These are phyloP conservation scores for Unio delphinus DNA, from an alignment of 2,888 invertebrate genomes.

Conservation along the genomic window DNA sequence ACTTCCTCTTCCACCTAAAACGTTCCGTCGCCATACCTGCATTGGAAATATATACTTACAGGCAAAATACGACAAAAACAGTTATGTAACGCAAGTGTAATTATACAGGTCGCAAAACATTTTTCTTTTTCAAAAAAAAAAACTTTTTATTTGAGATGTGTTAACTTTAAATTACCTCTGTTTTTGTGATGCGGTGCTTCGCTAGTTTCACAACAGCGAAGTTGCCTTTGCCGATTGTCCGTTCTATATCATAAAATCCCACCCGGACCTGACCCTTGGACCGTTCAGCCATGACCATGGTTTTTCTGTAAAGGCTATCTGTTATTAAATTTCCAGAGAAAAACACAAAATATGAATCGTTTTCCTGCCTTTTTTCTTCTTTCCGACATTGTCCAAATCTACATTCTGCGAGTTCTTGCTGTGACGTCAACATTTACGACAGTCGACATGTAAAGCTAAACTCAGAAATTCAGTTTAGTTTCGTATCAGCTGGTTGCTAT, in stretches of 20 bases:
- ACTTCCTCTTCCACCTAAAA: no score
- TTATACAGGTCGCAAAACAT: not conserved
- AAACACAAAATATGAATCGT: constrained; percentile 29
- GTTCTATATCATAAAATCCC: constrained; percentile 97
- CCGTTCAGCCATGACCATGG: constrained; percentile 60
- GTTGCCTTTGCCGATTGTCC: constrained; percentile 98
- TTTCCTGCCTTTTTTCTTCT: constrained; percentile 25
- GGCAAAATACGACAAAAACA: no score
- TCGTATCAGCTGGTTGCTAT: constrained; percentile 63
- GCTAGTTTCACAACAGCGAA: constrained; percentile 99
- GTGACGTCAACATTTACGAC: constrained; percentile 41
- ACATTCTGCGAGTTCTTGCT: constrained; percentile 22
- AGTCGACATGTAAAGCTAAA: constrained; percentile 33
- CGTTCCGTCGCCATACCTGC: no score
- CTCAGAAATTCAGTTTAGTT: constrained; percentile 31
- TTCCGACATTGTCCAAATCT: constrained; percentile 29
- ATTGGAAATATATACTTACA: no score
- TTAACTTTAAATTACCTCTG: constrained; percentile 84
- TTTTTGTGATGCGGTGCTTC: constrained; percentile 97
- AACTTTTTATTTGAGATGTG: not conserved
- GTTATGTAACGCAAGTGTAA: no score
- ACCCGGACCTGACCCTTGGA: constrained; percentile 74
- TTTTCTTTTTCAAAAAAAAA: not conserved
- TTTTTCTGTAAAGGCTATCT: constrained; percentile 35
- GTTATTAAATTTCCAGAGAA: constrained; percentile 32